Evolutionary conservation across 2,797 vertebrate genomes (phyloP).

Genomic region (Carapus acus): DNA sequence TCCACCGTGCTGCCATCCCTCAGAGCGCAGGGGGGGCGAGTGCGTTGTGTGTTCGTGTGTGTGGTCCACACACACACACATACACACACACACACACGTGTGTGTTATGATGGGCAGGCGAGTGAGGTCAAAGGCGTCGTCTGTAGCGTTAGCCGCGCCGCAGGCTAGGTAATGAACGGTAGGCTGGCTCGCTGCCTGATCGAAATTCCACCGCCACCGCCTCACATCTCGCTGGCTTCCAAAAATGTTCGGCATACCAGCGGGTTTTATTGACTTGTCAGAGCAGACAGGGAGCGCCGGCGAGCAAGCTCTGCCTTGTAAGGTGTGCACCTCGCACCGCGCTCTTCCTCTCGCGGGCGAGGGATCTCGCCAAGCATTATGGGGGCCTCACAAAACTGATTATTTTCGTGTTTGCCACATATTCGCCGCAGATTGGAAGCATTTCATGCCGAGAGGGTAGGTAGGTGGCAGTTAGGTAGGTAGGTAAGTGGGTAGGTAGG

Average conservation of each 20-base stretch:
- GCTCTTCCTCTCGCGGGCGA: no score
- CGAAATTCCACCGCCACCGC: constrained; percentile 69
- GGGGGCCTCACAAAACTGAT: no score
- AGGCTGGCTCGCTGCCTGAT: constrained; percentile 69
- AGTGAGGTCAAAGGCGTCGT: constrained; percentile 38
- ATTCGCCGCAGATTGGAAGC: no score
- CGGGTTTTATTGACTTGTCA: constrained; percentile 78
- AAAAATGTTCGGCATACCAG: constrained; percentile 78
- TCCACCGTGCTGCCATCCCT: constrained; percentile 55
- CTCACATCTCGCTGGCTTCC: constrained; percentile 70
- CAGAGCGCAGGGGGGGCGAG: constrained; percentile 18
- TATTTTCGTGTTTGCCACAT: no score
- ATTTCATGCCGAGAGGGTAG: no score
- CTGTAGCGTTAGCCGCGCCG: constrained; percentile 62
- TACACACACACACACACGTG: constrained; percentile 48
- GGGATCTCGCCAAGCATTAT: no score
- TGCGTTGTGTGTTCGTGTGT: constrained; percentile 24
- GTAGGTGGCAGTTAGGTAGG: no score
- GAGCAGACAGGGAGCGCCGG: constrained; percentile 64
- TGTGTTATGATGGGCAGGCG: constrained; percentile 37
- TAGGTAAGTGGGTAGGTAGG: no score
- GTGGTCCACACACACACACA: constrained; percentile 47
- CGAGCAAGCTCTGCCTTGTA: constrained; percentile 73
- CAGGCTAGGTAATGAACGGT: constrained; percentile 60
- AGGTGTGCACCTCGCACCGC: constrained; percentile 51